Evolutionary conservation across 2,888 invertebrate genomes (phyloP), one percentile per base, ranked within the genome.

Genomic region (Diachrysia chrysitis): DNA sequence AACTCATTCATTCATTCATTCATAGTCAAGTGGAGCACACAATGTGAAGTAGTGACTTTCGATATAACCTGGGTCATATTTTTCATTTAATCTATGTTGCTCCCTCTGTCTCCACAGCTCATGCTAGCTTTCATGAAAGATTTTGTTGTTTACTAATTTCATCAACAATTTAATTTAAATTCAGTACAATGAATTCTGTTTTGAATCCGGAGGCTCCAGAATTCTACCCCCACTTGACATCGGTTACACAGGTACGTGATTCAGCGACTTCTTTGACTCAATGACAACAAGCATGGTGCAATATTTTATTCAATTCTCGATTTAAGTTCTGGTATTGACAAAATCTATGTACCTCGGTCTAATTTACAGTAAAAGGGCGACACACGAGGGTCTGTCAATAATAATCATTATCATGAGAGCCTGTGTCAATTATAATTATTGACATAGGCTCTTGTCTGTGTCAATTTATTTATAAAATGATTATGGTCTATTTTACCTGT

Each of bases 181-280:
- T 70, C 78, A 73, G 62, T 76, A 90, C 85, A 80, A 93, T 94
- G 93, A 89, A 90, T 85, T 93, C 91, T 42, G 83, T 82, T 71
- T 83, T 94, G 69, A 93, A 94, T 84, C 94, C 94, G 1, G 93
- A 93, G 74, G 93, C 93, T 63, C 93, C 93, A 42, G 94, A 94
- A 73, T 94, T 94, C 82, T 87, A 88, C 75, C 92, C 93, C 54
- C 84, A 90, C 74, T 81, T 93, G 58, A 87, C 85, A 73, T 83
- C 89, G 71, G 85, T 89, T 12, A 89, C 93, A 63, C 85, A 92
- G 91, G 93, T 93, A 78, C 62, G 90, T 88, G 81, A 83, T 82
- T 83, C 79, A 78, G 78, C 77, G 68, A 74, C 70, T 79, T 78
- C 68, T 64, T 75, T 79, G 66, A 66, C 58, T 73, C 70, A 79